A percentile compares a stretch with the other conserved stretches of the same genome.
Conservation (phyloP, 2,888 invertebrate species). For the Philonicus albiceps region DNA sequence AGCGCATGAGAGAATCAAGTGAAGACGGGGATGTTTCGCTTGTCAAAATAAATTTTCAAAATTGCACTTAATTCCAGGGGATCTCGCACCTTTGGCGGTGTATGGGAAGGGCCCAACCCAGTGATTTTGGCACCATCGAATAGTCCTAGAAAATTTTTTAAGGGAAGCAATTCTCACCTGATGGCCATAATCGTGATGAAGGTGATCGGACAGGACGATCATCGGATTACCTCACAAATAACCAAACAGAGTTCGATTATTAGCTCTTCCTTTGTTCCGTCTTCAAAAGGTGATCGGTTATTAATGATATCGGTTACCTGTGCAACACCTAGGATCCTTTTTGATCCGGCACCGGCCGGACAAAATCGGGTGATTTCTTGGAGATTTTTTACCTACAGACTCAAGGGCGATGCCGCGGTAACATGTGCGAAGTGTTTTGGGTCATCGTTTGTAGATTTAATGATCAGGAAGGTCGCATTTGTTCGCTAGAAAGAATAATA, state of each 20-base stretch:
- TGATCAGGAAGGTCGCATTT: constrained; percentile 39
- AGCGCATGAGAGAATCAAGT: background rate
- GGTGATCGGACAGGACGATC: background rate
- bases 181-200: background rate
- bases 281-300: constrained; percentile 45
- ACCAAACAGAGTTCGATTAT: constrained; percentile 25
- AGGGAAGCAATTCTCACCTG: background rate
- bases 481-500: background rate
- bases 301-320: constrained; percentile 47
- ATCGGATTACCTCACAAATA: background rate
- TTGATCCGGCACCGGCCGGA: background rate
- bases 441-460: constrained; percentile 42
- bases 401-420: constrained; percentile 44
- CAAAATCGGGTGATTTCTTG: background rate
- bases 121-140: background rate
- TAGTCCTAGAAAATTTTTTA: background rate
- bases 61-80: constrained; percentile 7
- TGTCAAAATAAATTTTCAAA: constrained; percentile 30
- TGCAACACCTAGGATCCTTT: constrained; percentile 41
- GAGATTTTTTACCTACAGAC: background rate
- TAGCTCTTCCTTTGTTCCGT: constrained; percentile 18
- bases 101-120: background rate
- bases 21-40: constrained; percentile 4
- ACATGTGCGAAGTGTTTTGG: constrained; percentile 49
- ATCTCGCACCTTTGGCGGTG: constrained; percentile 6